Base-by-base conservation (phyloP, 2,888 invertebrate species). In the Drepana falcataria region DNA sequence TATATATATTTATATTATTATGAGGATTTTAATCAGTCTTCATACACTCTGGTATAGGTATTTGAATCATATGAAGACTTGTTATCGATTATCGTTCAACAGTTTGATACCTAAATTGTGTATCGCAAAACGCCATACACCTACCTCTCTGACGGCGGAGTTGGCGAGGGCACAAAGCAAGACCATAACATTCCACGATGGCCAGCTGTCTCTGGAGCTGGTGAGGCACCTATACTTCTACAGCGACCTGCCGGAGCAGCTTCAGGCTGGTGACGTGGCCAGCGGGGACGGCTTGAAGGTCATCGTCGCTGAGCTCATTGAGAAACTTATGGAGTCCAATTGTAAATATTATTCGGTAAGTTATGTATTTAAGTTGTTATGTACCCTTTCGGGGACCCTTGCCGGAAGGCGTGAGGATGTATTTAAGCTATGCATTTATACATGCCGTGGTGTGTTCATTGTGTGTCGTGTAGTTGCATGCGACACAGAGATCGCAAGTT, bases 291-390 rank as follows among this genome's bases (percentile, higher is more conserved):
- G 71, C 5, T 55, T 89, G 57, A 77, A 63, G 49, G 64, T 68
- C 2, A 61, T 81, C 0, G 64, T 90, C 0, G 81, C 78, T 0
- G 82, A 82, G 56, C 54, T 91, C 35, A 64, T 84, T 58, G 74
- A 68, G n/a, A 75, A 67, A 9, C 73, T 96, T 37, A 84, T 94
- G 72, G 86, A 93, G 3, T 92, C 94, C 1, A 92, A 93, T 57
- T 94, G 94, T 53, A 95, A 94, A 83, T 90, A 93, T 81, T 92
- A 93, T 66, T 92, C 93, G 72, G 95, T 95, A 79, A 93, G 93
- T 87, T 5, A 9, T 41, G 4, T 44, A 35, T n/a, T 48, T 41
- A 47, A 47, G 21, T 21, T 21, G 21, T 21, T 21, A 21, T 21
- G 21, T 21, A 21, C 21, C 21, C 21, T 1, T 21, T 21, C 21